These are phyloP conservation scores for Rhynchopsitta pachyrhyncha DNA, from an alignment of 2,113 vertebrate species.

Conservation along the genomic window DNA sequence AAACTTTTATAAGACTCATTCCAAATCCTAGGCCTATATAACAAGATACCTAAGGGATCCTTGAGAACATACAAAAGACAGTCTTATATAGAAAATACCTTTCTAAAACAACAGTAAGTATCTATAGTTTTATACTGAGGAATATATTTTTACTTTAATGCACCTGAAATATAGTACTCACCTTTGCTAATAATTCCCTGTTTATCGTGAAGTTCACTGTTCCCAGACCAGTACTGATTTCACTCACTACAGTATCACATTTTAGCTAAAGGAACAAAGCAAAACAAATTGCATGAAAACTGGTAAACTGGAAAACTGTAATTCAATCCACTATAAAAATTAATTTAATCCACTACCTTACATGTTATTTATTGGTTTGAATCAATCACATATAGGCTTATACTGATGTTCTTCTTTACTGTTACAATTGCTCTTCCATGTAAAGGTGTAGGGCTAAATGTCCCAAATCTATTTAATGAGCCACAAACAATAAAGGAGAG, in stretches of 20 bases:
- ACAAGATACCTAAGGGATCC: background rate
- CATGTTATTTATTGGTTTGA: background rate
- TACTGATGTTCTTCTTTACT: background rate
- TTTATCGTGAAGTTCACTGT: slow-evolving; percentile 88
- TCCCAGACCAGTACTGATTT: slow-evolving; percentile 76
- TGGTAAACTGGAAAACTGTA: background rate
- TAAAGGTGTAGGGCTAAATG: background rate
- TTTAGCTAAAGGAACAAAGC: slow-evolving; percentile 76
- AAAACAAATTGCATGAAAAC: background rate
- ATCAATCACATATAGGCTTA: background rate
- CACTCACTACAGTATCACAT: slow-evolving; percentile 83
- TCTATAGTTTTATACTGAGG: background rate
- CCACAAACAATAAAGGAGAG: background rate
- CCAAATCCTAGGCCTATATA: background rate
- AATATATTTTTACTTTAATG: background rate
- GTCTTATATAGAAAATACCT: background rate
- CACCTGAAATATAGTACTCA: slow-evolving; percentile 57
- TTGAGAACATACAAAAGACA: background rate
- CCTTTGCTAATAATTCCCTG: slow-evolving; percentile 86
- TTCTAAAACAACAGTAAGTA: background rate
- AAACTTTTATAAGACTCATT: background rate
- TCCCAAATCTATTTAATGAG: background rate
- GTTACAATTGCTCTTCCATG: background rate
- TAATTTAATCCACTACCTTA: background rate
- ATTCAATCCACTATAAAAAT: background rate